Evolutionary conservation across 2,888 invertebrate species (phyloP).

Genomic region (Xiphydria camelus): DNA sequence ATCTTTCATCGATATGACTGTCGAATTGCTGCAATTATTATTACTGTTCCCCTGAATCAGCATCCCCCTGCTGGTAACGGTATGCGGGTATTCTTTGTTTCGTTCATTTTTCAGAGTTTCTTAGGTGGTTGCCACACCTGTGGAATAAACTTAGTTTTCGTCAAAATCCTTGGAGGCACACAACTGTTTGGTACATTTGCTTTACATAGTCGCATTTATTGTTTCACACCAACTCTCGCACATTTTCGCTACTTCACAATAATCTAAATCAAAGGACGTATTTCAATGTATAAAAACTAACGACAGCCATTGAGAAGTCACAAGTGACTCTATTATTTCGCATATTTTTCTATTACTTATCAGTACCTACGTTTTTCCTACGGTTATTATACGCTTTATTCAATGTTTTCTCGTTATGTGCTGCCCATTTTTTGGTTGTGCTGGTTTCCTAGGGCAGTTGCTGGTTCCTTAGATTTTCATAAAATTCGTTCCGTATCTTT

Average conservation of each 20-base stretch:
- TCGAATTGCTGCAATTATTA: constrained; percentile 1
- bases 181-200: too few species aligned
- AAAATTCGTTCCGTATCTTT: constrained; percentile 19
- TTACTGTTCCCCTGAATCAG: constrained; percentile 9
- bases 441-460: constrained; percentile 47
- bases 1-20: background rate
- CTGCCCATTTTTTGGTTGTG: constrained; percentile 30
- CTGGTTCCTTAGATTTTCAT: constrained; percentile 38
- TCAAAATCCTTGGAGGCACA: constrained; percentile 16
- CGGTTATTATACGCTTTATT: constrained; percentile 9
- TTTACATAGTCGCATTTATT: too few species aligned
- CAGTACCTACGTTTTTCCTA: constrained; percentile 32
- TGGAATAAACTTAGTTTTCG: constrained; percentile 50
- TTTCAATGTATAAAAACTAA: too few species aligned
- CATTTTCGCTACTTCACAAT: too few species aligned
- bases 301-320: too few species aligned
- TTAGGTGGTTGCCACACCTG: constrained; percentile 50
- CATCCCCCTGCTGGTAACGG: constrained; percentile 43
- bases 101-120: constrained; percentile 45
- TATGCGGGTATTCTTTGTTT: constrained; percentile 40
- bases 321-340: too few species aligned
- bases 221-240: too few species aligned
- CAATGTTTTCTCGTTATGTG: too few species aligned
- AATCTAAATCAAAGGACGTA: too few species aligned
- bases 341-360: too few species aligned